These are phyloP conservation scores for Solenodon paradoxus DNA, from an alignment of 2,113 vertebrate genomes.

Conservation along the genomic window DNA sequence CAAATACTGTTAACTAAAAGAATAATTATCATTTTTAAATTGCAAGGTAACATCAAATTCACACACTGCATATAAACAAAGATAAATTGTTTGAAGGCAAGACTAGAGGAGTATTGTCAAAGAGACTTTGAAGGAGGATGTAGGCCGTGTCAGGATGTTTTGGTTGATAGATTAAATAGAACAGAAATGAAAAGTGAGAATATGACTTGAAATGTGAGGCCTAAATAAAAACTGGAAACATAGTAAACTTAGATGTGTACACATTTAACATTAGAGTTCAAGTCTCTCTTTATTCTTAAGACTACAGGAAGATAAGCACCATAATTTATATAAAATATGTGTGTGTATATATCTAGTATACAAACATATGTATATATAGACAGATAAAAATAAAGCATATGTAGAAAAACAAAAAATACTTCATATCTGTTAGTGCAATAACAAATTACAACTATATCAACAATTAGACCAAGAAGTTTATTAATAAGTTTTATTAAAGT, in stretches of 20 bases:
- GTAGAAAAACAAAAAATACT: conserved; percentile 13
- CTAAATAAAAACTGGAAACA: neutral
- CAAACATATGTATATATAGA: neutral
- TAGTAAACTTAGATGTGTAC: neutral
- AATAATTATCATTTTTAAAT: neutral
- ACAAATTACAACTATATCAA: neutral
- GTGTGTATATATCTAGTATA: too few relatives aligned
- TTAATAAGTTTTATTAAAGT: too few relatives aligned
- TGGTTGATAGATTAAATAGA: neutral
- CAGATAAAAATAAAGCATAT: neutral
- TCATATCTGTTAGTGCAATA: neutral
- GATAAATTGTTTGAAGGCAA: neutral
- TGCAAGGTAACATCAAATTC: neutral
- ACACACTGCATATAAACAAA: neutral
- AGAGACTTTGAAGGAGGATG: neutral
- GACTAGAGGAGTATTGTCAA: neutral
- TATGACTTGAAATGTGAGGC: neutral
- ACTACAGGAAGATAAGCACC: neutral
- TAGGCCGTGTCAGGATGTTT: neutral
- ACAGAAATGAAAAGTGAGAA: neutral
- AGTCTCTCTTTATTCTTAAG: conserved; percentile 9
- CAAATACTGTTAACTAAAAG: conserved; percentile 13
- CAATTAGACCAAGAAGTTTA: conserved; percentile 25
- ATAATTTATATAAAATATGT: neutral
- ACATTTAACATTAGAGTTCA: neutral